These are phyloP conservation scores for Microctenopoma lineatum DNA, from an alignment of 2,797 vertebrate species.

Conservation along the genomic window DNA sequence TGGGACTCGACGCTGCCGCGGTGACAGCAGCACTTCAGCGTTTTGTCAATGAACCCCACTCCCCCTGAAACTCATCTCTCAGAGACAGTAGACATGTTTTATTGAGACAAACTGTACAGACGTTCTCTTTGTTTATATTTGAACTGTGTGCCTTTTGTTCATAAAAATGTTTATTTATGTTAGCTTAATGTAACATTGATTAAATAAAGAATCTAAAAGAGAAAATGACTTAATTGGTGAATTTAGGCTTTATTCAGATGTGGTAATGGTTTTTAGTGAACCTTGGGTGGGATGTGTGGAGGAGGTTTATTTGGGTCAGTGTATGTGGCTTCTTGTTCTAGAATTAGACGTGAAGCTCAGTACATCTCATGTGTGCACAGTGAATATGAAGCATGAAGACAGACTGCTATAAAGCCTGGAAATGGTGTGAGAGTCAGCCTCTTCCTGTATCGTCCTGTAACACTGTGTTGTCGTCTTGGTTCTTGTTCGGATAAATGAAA, in stretches of 20 bases:
- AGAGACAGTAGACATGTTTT: constrained; percentile 69
- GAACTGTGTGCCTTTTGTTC: constrained; percentile 93
- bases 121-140: constrained; percentile 91
- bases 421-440: not conserved
- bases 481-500: too few species aligned
- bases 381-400: not conserved
- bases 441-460: not conserved
- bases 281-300: not conserved
- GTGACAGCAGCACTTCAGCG: constrained; percentile 45
- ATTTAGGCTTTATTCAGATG: constrained; percentile 42
- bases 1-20: constrained; percentile 42
- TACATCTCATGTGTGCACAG: too few species aligned
- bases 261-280: not conserved
- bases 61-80: constrained; percentile 64
- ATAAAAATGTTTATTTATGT: constrained; percentile 96
- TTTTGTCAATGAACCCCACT: constrained; percentile 43
- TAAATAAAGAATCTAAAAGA: constrained; percentile 83
- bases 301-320: constrained; percentile 3
- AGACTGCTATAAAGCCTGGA: not conserved
- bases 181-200: constrained; percentile 90
- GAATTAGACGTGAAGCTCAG: not conserved
- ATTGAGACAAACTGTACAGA: constrained; percentile 89
- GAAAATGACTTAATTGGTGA: constrained; percentile 47
- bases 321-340: too few species aligned
- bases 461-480: not conserved